Conservation (phyloP, 2,888 invertebrate species). For the Epinotia bilunana region DNA sequence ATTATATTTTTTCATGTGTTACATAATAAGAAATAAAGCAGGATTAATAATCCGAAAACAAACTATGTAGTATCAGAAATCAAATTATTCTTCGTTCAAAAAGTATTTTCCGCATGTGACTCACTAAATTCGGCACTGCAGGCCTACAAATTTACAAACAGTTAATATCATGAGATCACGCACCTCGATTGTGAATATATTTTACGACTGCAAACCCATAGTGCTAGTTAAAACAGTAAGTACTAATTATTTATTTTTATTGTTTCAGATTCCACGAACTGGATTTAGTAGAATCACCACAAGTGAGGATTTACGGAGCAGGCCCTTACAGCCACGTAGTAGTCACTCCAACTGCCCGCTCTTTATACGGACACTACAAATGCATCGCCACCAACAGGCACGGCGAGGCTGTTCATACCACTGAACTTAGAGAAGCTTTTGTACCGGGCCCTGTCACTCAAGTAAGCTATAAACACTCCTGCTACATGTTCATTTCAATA, state of each 20-base stretch:
- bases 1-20: too few species aligned
- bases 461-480: constrained; percentile 59
- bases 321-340: constrained; percentile 90
- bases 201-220: not conserved
- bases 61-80: too few species aligned
- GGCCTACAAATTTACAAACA: too few species aligned
- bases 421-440: constrained; percentile 89
- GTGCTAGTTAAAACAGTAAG: not conserved
- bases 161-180: too few species aligned
- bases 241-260: constrained; percentile 18
- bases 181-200: too few species aligned
- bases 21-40: too few species aligned
- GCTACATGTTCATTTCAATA: not conserved
- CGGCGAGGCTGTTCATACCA: constrained; percentile 87
- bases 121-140: too few species aligned
- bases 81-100: too few species aligned
- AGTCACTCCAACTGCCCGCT: constrained; percentile 87
- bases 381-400: constrained; percentile 92
- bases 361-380: constrained; percentile 90
- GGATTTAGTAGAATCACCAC: constrained; percentile 82
- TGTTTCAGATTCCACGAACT: constrained; percentile 76
- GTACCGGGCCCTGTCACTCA: constrained; percentile 87
- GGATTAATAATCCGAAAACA: too few species aligned
- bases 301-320: constrained; percentile 85
- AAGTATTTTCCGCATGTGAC: too few species aligned